A percentile compares a stretch with the other conserved stretches of the same genome.
phyloP scores from a whole-genome alignment of 2,888 invertebrate species.

The Chorisops tibialis region DNA sequence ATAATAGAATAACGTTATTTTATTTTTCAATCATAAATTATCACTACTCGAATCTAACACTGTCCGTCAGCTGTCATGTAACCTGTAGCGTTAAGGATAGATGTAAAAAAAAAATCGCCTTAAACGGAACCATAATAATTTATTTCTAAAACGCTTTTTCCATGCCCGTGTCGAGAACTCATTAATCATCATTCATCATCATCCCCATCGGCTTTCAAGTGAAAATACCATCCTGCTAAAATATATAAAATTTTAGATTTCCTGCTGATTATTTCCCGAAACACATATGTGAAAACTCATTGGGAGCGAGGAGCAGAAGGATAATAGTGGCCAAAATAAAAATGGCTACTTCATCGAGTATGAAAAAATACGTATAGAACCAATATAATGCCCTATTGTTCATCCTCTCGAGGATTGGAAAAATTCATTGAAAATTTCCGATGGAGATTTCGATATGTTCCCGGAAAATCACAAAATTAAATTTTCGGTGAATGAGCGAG shows the following conservation, averaged over 20 bases:
- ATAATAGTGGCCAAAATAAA: background rate
- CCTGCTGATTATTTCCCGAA: constrained; percentile 18
- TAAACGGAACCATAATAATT: constrained; percentile 23
- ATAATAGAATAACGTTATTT: too few relatives aligned
- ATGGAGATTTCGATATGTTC: constrained; percentile 2
- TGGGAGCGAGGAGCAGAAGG: background rate
- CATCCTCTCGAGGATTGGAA: too few relatives aligned
- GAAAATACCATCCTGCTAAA: constrained; percentile 1
- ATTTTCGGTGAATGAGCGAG: background rate
- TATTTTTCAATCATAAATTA: constrained; percentile 22
- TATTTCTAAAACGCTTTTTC: constrained; percentile 14
- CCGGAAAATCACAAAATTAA: background rate
- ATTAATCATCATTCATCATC: constrained; percentile 25
- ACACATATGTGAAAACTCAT: background rate
- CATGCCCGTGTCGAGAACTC: constrained; percentile 19
- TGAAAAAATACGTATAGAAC: too few relatives aligned
- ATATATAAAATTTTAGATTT: constrained; percentile 13
- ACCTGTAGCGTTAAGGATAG: constrained; percentile 2
- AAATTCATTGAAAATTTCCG: constrained; percentile 17
- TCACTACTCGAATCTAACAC: constrained; percentile 15
- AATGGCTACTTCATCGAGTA: too few relatives aligned
- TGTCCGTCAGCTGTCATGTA: constrained; percentile 24
- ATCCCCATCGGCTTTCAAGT: constrained; percentile 5
- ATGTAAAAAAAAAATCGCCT: constrained; percentile 4
- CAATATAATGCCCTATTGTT: too few relatives aligned